Conservation (phyloP, 2,113 vertebrate genomes). For the Morphnarchus princeps region DNA sequence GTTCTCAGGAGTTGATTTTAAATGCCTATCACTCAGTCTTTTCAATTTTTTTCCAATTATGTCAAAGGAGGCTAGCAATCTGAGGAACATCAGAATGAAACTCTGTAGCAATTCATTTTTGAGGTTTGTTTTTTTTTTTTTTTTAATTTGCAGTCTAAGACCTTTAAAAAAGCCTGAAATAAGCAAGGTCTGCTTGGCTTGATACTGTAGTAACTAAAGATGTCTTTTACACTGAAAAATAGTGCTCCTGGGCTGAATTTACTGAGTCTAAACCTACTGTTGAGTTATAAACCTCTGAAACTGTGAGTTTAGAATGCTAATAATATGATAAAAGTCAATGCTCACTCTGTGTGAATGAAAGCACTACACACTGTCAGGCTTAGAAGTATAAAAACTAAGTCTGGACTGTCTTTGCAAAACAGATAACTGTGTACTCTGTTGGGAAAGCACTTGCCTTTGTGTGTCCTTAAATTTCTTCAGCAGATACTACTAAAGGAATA, state of each 20-base stretch:
- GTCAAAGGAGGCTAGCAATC: neutral
- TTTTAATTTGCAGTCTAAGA: neutral
- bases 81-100: neutral
- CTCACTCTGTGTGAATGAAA: neutral
- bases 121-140: neutral
- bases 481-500: neutral
- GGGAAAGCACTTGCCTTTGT: constrained; percentile 1
- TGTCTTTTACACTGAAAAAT: neutral
- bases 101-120: neutral
- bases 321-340: constrained; percentile 29
- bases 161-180: neutral
- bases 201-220: neutral
- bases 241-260: constrained; percentile 1
- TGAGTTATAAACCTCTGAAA: constrained; percentile 38
- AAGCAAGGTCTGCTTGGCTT: neutral
- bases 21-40: neutral
- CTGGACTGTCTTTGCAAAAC: constrained; percentile 20
- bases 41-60: neutral
- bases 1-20: neutral
- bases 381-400: neutral
- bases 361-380: neutral
- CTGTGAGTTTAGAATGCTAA: constrained; percentile 37
- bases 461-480: neutral
- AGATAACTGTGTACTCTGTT: neutral
- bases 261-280: neutral